These are phyloP conservation scores for Phaetusa simplex DNA, from an alignment of 2,113 vertebrate species.

Conservation along the genomic window DNA sequence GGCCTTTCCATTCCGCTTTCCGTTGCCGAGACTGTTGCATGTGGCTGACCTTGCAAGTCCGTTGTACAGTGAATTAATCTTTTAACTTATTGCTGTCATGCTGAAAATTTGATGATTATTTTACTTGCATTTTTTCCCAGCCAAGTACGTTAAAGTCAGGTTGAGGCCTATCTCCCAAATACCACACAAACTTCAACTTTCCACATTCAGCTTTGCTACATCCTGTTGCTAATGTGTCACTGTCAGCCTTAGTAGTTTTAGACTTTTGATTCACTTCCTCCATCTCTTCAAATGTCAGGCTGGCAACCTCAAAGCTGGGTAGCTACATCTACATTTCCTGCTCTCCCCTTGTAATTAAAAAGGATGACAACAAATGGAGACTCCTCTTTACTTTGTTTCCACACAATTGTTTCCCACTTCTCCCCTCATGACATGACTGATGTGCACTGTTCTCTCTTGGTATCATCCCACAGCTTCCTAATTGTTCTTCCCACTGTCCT, in stretches of 20 bases:
- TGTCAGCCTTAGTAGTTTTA: background rate
- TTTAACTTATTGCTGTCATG: background rate
- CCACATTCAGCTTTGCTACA: background rate
- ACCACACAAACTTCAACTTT: background rate
- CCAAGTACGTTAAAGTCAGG: background rate
- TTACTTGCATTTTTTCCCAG: background rate
- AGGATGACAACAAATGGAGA: background rate
- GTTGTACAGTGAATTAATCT: background rate
- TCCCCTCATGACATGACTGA: background rate
- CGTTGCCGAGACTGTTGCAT: background rate
- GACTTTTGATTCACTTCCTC: background rate
- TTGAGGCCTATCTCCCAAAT: background rate
- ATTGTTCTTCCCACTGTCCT: background rate
- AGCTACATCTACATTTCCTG: background rate
- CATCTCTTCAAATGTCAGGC: background rate
- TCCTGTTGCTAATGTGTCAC: background rate
- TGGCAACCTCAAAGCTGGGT: background rate
- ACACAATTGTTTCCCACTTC: background rate
- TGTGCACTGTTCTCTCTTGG: background rate
- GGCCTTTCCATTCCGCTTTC: background rate
- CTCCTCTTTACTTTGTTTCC: background rate
- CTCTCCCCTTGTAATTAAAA: background rate
- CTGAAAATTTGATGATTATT: background rate
- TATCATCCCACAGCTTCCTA: background rate
- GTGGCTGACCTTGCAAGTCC: background rate